Base-by-base conservation (phyloP, 2,797 vertebrate species). In the Hypotaenidia okinawae region DNA sequence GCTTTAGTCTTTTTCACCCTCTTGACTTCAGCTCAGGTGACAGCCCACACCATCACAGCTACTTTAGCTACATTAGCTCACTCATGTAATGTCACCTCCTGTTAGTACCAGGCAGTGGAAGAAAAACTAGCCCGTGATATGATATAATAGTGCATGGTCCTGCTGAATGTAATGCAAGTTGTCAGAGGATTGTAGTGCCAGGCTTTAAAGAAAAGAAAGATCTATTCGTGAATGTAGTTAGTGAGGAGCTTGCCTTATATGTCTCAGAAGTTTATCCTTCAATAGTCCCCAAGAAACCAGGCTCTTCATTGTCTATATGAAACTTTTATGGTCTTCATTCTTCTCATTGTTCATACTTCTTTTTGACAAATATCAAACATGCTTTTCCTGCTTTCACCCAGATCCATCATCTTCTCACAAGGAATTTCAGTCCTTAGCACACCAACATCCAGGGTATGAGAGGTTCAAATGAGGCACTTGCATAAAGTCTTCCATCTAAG, bases 31-130 rank as follows among this genome's bases (percentile, higher is more conserved):
- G 27, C 62, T 84, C n/a, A 4, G 45, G 51, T 61, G 66, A 30
- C 27, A 62, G 47, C 62, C 41, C 58, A 52, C 55, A 79, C 28
- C 47, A 70, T 18, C 83, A 57, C 47, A 74, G 75, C 67, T 35
- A 22, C 90, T 91, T 89, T 24, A 88, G 77, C 61, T 75, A 59
- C 59, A 47, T 89, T n/a, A 82, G 68, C 79, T 95, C 93, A 66
- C 75, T 87, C 66, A 12, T 74, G 85, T 95, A 63, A 8, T 75
- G 89, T 87, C 94, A 93, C 45, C 49, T 94, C 84, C 68, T 90
- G 72, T 95, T 94, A 92, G 67, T 3, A 64, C 17, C n/a, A 94
- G 70, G 11, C 54, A 80, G 58, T 4, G 23, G 27, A 45, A 37
- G 52, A 54, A 41, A 62, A 66, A 49, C 27, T 54, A 68, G 19